Evolutionary conservation across 2,888 invertebrate species (phyloP), one percentile per base, ranked within the genome.

Genomic region (Cantharis lateralis): DNA sequence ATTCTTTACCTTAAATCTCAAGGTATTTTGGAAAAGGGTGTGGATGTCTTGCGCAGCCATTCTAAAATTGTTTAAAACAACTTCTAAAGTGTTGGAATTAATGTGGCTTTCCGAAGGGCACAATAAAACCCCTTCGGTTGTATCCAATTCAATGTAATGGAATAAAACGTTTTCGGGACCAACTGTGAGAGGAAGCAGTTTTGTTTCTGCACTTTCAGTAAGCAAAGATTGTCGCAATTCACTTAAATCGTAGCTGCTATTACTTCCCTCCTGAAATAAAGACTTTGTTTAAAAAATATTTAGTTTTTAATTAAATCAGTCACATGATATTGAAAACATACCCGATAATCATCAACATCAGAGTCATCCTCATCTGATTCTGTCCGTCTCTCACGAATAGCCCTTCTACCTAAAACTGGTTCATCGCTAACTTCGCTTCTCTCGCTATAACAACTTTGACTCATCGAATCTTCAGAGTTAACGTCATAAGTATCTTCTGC

Each of bases 81-180:
- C 84, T 79, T 85, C 87, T 76, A 81, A 85, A 73, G 83, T 87
- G 82, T 73, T 87, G 81, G 87, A 87, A 69, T 83, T 84, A 3
- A 84, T n/a, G 74, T 81, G 81, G 71, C 80, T 82, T 71, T 86
- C 85, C 0, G 89, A 85, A 0, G 94, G 93, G 10, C 93, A 92
- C 72, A 96, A 86, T 4, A 95, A 85, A 70, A 95, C 88, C 0
- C 96, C 95, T 84, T 94, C 93, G 11, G 91, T 90, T 0, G 90
- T 89, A 85, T 96, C 94, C 72, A 96, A 87, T 76, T 94, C 93
- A 0, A 95, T 90, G 84, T 93, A 95, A 86, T 95, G 93, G 84
- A 95, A 93, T 75, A 96, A 86, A 10, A 93, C 92, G 85, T 95
- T 95, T 76, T 93, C 92, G 71, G 91, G 90, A 1, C 95, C 95